Evolutionary conservation across 2,888 invertebrate genomes (phyloP).

Genomic region (Machimus atricapillus): DNA sequence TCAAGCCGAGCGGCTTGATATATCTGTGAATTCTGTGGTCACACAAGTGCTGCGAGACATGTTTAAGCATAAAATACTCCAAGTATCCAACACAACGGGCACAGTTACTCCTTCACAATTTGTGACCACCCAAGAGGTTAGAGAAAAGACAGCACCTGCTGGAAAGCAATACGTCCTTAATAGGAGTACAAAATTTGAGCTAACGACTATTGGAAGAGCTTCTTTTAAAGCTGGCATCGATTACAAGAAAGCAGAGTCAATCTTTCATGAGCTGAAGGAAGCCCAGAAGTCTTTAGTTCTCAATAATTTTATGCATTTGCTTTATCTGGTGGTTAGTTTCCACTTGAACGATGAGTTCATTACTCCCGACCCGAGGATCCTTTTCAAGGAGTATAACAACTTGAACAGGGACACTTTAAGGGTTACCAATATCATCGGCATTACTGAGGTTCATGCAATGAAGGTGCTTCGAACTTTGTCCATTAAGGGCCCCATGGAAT

Average conservation of each 20-base stretch:
- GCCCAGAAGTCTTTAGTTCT: constrained; percentile 82
- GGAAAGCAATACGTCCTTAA: constrained; percentile 51
- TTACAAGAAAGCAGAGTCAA: constrained; percentile 70
- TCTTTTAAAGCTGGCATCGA: constrained; percentile 89
- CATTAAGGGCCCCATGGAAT: constrained; percentile 64
- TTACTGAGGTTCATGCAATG: constrained; percentile 76
- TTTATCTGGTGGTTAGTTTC: constrained; percentile 74
- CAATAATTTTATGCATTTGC: constrained; percentile 80
- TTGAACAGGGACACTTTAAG: constrained; percentile 71
- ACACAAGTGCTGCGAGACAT: constrained; percentile 56
- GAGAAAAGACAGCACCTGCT: constrained; percentile 42
- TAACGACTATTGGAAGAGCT: constrained; percentile 77
- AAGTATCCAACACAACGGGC: constrained; percentile 45
- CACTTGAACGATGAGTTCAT: constrained; percentile 69
- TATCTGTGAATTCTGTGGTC: constrained; percentile 54
- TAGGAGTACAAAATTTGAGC: constrained; percentile 64
- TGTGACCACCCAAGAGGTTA: constrained; percentile 56
- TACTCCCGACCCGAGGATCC: constrained; percentile 63
- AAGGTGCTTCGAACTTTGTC: constrained; percentile 73
- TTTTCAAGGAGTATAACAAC: constrained; percentile 67
- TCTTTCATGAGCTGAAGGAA: constrained; percentile 76
- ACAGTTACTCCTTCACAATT: constrained; percentile 51
- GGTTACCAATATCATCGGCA: constrained; percentile 77
- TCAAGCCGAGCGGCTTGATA: constrained; percentile 65
- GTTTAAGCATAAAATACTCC: constrained; percentile 59